Percentiles rank a stretch among this genome's conserved stretches.
Conservation (phyloP, 2,113 vertebrate genomes). For the Burhinus bistriatus region DNA sequence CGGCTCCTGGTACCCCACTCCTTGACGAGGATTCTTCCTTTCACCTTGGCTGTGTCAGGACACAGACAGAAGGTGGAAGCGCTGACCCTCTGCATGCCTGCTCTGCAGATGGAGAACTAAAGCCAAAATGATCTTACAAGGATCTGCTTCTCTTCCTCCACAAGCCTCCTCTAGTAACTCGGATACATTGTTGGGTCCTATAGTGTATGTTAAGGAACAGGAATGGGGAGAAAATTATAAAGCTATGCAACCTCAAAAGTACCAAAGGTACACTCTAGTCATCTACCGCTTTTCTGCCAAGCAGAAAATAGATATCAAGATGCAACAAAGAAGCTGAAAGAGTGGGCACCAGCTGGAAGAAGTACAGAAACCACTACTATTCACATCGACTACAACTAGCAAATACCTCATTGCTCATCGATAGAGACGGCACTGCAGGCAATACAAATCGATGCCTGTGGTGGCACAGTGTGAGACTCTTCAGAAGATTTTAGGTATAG, state of each 20-base stretch:
- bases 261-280: neutral
- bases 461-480: neutral
- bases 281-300: neutral
- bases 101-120: neutral
- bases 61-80: neutral
- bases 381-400: neutral
- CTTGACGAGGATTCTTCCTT: neutral
- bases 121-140: neutral
- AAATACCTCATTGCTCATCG: neutral
- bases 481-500: neutral
- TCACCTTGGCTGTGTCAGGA: neutral
- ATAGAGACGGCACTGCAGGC: neutral
- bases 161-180: neutral
- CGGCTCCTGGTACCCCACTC: neutral
- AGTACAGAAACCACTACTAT: neutral
- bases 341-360: neutral
- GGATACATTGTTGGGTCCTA: fast-evolving
- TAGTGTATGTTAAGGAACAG: neutral
- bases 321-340: neutral
- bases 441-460: neutral
- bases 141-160: neutral
- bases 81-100: neutral
- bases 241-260: neutral
- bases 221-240: neutral
- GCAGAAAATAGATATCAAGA: neutral